Evolutionary conservation across 2,797 vertebrate species (phyloP), one percentile per base, ranked within the genome.

Genomic region (Sylvilagus floridanus): DNA sequence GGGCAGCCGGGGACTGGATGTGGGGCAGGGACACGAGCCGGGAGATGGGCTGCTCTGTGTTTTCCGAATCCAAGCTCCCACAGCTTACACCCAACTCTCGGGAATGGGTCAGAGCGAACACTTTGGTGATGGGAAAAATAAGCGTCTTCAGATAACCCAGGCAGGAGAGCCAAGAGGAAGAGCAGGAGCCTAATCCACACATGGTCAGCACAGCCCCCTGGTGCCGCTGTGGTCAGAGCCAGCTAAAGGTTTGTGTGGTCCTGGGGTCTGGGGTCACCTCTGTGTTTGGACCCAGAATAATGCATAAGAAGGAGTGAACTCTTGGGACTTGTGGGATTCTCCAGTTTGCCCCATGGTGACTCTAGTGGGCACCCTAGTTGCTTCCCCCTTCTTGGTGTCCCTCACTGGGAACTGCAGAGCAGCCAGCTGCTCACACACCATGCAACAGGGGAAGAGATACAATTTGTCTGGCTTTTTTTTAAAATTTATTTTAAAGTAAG

Each of bases 311-410:
- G 57, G 28, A 85, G 19, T n/a, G 52, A 94, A 83, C 71, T 69
- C 30, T 75, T 87, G 73, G 50, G 50, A 68, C 54, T 93, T 69
- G 63, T n/a, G 93, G 78, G 54, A 71, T 42, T 91, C 75, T 78
- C 21, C 62, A n/a, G n/a, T 87, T 79, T 75, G 60, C 66, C 68
- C 24, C 14, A 35, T 76, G 35, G 71, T 37, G 82, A 77, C 47
- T 88, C 60, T 72, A 69, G 21, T 66, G 66, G 84, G 30, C 19
- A 42, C 16, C 26, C 75, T 30, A 65, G 42, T 54, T 50, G 75
- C 50, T 73, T 54, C n/a, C 26, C 28, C 19, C 32, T 2, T 60
- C 52, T 54, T 26, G 32, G 21, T 65, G 37, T 84, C 86, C 76
- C 16, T 42, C 78, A n/a, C 75, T 69, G 37, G 50, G 47, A 81